Evolutionary conservation across 2,797 vertebrate species (phyloP), one percentile per base, ranked within the genome.

Genomic region (Takifugu ocellatus): DNA sequence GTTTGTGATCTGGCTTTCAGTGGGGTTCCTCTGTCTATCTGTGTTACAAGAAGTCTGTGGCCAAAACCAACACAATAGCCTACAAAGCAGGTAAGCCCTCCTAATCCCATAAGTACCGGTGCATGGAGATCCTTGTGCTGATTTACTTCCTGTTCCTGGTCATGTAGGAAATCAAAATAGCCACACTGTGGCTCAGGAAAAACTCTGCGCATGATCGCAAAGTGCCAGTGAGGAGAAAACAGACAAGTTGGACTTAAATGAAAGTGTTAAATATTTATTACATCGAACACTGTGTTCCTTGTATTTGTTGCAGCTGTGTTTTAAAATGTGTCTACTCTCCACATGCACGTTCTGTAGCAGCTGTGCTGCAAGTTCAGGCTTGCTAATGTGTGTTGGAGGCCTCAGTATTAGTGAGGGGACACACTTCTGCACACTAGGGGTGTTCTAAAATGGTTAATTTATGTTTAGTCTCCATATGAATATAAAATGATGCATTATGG

Each of bases 41-140:
- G 74, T 99, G 96, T 84, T 99, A 98, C 54, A 99, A 99, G 89
- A 99, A 98, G 83, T 98, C 96, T 47, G 93, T 99, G 90, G 94
- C 94, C 82, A 98, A 98, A 91, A 95, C 93, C 84, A 99, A 98
- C 88, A 92, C 93, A 36, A 84, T 99, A 83, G 95, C 95, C 49
- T 98, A 98, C 77, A 98, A 97, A 96, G 96, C 96, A 88, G 96
- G 90, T 92, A 79, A 78, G 61, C 24, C 42, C 25, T 49, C 44
- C 7, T 71, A 45, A 78, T 62, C 56, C 60, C 27, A 7, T 36
- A 46, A 68, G 56, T 31, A 42, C 60, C 1, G 4, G 14, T 36
- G 29, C 57, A 49, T 42, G 48, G 31, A 62, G 36, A 61, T 52
- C 12, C 43, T 45, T 33, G 57, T 52, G 3, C 54, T 43, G 51